Conservation (phyloP, 35 echinoderm and acorn worm species). For the Ptychodera flava region DNA sequence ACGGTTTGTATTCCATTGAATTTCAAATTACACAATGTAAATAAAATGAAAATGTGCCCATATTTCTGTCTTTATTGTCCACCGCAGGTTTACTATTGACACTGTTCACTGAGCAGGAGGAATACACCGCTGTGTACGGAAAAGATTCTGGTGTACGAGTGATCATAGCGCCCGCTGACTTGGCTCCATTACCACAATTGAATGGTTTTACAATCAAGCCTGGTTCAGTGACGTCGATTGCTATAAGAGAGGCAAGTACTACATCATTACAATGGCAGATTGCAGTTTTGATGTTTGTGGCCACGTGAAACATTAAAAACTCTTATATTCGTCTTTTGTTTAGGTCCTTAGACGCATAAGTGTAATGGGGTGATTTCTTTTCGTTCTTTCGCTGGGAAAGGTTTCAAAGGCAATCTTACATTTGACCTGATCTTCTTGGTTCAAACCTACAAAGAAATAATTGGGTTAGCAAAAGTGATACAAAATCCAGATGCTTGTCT, state of each 20-base stretch:
- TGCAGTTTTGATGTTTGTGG: not conserved
- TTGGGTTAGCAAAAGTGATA: no score
- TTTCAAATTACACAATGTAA: not conserved
- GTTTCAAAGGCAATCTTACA: not conserved
- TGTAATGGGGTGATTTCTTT: no score
- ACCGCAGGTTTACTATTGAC: not conserved
- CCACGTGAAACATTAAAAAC: not conserved
- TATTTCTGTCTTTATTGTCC: not conserved
- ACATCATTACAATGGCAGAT: no score
- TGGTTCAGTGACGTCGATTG: not conserved
- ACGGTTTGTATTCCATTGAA: not conserved
- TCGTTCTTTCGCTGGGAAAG: not conserved
- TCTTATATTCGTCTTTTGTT: not conserved
- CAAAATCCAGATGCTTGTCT: no score
- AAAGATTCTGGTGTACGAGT: not conserved
- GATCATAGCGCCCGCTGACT: not conserved
- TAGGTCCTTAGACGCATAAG: not conserved
- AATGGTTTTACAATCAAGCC: not conserved
- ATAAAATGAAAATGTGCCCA: not conserved
- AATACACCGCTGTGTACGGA: not conserved
- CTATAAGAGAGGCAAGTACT: not conserved
- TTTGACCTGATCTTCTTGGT: not conserved
- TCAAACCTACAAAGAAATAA: no score
- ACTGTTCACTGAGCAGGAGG: not conserved
- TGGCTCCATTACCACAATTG: not conserved